These are phyloP conservation scores for Villa cingulata DNA, from an alignment of 2,888 invertebrate species.

Conservation along the genomic window DNA sequence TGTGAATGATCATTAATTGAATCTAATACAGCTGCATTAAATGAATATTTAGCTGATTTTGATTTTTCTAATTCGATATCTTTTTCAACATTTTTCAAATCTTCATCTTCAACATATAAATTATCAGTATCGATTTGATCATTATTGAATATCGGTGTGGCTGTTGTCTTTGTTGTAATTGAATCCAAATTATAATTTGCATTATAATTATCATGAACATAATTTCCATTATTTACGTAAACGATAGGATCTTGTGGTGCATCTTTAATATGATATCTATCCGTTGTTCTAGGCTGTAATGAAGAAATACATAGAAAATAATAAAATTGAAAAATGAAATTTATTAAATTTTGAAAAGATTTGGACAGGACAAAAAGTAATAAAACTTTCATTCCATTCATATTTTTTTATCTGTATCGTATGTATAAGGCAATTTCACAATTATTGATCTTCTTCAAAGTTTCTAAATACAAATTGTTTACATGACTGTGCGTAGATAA, in stretches of 20 bases:
- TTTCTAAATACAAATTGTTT: too few species aligned
- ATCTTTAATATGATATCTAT: conserved; percentile 6
- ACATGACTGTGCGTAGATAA: too few species aligned
- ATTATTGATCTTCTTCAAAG: too few species aligned
- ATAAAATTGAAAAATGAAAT: too few species aligned
- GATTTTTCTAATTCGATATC: conserved; percentile 27
- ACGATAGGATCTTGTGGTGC: conserved; percentile 12
- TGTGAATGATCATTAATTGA: conserved; percentile 37
- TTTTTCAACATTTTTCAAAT: conserved; percentile 19
- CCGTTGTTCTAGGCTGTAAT: not conserved
- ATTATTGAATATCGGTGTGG: not conserved
- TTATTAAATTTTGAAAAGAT: too few species aligned
- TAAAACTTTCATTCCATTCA: too few species aligned
- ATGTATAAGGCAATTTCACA: too few species aligned
- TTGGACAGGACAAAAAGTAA: too few species aligned
- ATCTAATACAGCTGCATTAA: conserved; percentile 36
- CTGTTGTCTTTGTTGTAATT: not conserved
- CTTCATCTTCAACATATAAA: conserved; percentile 3
- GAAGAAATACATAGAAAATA: too few species aligned
- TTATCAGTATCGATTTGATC: not conserved
- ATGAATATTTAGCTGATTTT: conserved; percentile 37
- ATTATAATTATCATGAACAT: not conserved
- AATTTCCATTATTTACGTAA: conserved; percentile 4
- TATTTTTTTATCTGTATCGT: too few species aligned
- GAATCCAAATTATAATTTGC: not conserved